A percentile compares a stretch with the other conserved stretches of the same genome.
These are phyloP conservation scores for Drosophila equinoxialis DNA, from an alignment of 1,140 invertebrate species.

Conservation along the genomic window DNA sequence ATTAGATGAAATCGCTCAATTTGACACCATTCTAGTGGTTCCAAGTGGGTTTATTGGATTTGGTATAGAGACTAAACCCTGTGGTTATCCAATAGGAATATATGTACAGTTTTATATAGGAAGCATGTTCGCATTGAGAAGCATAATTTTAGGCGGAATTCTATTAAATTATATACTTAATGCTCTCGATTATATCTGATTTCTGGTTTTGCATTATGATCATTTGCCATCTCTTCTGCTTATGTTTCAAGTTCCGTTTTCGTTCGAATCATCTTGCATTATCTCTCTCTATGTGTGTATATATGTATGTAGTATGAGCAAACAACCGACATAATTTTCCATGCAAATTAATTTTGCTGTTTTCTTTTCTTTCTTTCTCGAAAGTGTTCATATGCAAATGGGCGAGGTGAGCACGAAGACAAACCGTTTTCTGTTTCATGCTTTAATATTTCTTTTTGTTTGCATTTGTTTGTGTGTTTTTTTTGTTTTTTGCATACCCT, in stretches of 20 bases:
- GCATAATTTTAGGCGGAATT: slow-evolving; percentile 9
- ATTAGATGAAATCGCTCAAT: too few species aligned
- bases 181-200: slow-evolving; percentile 1
- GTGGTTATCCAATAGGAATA: too few species aligned
- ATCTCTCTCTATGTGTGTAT: background rate
- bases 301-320: background rate
- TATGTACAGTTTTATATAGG: too few species aligned
- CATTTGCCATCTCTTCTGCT: slow-evolving; percentile 21
- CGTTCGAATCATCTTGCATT: slow-evolving; percentile 12
- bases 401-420: slow-evolving; percentile 28
- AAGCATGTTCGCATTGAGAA: background rate
- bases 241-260: slow-evolving; percentile 47
- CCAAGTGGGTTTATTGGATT: too few species aligned
- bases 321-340: slow-evolving; percentile 38
- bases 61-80: too few species aligned
- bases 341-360: slow-evolving; percentile 45
- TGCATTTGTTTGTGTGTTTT: slow-evolving; percentile 1
- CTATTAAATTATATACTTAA: background rate
- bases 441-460: background rate
- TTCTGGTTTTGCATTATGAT: slow-evolving; percentile 22
- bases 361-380: slow-evolving; percentile 32
- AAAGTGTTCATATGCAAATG: slow-evolving; percentile 49
- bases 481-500: background rate
- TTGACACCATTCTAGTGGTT: too few species aligned
- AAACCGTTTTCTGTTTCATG: slow-evolving; percentile 30